phyloP scores from a whole-genome alignment of 2,888 invertebrate genomes.

The Polydrusus cervinus region DNA sequence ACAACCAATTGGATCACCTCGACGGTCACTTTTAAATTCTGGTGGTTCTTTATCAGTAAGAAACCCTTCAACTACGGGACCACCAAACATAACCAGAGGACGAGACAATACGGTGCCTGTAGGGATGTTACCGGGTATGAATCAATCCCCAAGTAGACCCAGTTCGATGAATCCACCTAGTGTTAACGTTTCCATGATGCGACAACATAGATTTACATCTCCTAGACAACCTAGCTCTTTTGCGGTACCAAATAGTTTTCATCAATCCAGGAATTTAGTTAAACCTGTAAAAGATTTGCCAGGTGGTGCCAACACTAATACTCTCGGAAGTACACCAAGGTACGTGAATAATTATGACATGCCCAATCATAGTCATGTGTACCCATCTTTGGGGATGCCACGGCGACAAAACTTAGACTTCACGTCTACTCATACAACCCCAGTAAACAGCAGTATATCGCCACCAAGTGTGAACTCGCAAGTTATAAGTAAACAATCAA shows the following conservation, averaged over 20 bases:
- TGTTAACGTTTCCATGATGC: conserved; percentile 5
- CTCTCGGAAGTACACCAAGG: conserved; percentile 30
- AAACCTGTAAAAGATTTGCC: background rate
- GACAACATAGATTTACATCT: background rate
- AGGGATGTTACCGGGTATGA: background rate
- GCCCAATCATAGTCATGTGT: conserved; percentile 8
- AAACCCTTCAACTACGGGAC: background rate
- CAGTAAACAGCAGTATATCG: background rate
- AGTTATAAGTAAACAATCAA: background rate
- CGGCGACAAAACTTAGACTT: background rate
- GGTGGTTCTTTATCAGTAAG: background rate
- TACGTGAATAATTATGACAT: conserved; percentile 13
- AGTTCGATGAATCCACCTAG: conserved; percentile 1
- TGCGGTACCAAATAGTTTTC: background rate
- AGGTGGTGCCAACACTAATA: conserved; percentile 31
- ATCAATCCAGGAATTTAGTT: background rate
- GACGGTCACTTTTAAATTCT: background rate
- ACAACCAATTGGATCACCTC: background rate
- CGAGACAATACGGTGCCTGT: background rate
- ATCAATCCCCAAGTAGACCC: background rate
- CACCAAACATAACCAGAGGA: background rate
- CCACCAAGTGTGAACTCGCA: background rate
- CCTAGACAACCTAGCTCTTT: background rate
- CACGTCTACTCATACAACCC: background rate
- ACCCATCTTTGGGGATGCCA: background rate